Conservation (phyloP, 2,888 invertebrate genomes). For the Limnephilus marmoratus region DNA sequence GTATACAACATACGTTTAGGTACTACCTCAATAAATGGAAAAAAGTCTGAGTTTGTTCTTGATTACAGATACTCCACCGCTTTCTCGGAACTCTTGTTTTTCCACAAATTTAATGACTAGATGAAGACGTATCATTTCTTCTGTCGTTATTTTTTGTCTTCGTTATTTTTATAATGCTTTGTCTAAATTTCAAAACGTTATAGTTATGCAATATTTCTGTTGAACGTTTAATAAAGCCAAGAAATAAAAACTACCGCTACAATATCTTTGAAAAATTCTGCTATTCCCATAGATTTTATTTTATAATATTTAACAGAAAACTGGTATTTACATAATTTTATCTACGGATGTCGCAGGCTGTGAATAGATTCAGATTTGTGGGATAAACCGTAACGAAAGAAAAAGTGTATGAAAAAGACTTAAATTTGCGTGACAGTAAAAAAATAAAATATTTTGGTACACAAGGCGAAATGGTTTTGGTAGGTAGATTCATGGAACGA, state of each 20-base stretch:
- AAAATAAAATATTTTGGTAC: not conserved
- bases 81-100: not conserved
- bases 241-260: no score
- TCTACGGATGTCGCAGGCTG: not conserved
- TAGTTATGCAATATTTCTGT: not conserved
- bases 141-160: not conserved
- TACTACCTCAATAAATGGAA: no score
- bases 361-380: not conserved
- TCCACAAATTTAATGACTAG: not conserved
- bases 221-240: no score
- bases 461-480: not conserved
- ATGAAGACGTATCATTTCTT: not conserved
- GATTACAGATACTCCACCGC: not conserved
- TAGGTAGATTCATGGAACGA: not conserved
- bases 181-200: not conserved
- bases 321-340: not conserved
- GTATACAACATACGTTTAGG: no score
- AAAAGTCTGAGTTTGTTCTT: not conserved
- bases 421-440: not conserved
- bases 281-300: not conserved
- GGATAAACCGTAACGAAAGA: not conserved
- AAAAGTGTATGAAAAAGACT: not conserved
- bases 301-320: not conserved
- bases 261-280: not conserved
- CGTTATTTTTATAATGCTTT: not conserved